Conservation (phyloP, 2,888 invertebrate genomes). For the Drosophila kuntzei region DNA sequence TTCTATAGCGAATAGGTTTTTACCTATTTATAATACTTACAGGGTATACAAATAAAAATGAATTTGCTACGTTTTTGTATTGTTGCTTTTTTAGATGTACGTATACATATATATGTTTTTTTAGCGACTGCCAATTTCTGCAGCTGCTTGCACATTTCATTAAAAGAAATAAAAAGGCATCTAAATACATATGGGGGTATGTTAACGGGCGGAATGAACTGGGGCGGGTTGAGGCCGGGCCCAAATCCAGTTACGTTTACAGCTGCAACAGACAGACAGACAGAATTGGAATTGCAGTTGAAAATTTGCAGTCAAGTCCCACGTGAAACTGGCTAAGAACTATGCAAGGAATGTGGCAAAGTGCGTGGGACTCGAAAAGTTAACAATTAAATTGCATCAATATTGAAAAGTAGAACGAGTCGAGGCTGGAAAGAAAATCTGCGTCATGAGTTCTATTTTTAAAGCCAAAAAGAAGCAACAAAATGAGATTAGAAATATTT, state of each 20-base stretch:
- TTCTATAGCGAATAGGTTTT: no score
- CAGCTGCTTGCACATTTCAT: constrained; percentile 77
- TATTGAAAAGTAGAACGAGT: constrained; percentile 13
- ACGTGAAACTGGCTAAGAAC: constrained; percentile 41
- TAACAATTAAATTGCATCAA: constrained; percentile 33
- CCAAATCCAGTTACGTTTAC: constrained; percentile 59
- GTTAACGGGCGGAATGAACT: constrained; percentile 13
- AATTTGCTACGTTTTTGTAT: constrained; percentile 41
- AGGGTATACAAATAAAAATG: constrained; percentile 50
- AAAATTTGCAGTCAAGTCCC: constrained; percentile 35
- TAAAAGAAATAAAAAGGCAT: constrained; percentile 48
- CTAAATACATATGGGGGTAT: constrained; percentile 27
- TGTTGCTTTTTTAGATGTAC: constrained; percentile 1
- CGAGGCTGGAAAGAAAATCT: neutral
- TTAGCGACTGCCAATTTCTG: constrained; percentile 63
- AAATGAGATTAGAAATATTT: neutral
- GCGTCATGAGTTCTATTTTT: constrained; percentile 19
- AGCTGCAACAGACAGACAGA: constrained; percentile 41
- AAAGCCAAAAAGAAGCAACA: constrained; percentile 1
- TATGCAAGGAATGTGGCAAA: constrained; percentile 50
- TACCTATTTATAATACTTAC: neutral
- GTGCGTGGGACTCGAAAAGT: constrained; percentile 49
- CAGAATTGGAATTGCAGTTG: constrained; percentile 18
- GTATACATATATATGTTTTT: constrained; percentile 8
- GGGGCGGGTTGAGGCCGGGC: constrained; percentile 13